A percentile compares a stretch with the other conserved stretches of the same genome.
phyloP scores from a whole-genome alignment of 2,888 invertebrate species.

The Junonia oenone region DNA sequence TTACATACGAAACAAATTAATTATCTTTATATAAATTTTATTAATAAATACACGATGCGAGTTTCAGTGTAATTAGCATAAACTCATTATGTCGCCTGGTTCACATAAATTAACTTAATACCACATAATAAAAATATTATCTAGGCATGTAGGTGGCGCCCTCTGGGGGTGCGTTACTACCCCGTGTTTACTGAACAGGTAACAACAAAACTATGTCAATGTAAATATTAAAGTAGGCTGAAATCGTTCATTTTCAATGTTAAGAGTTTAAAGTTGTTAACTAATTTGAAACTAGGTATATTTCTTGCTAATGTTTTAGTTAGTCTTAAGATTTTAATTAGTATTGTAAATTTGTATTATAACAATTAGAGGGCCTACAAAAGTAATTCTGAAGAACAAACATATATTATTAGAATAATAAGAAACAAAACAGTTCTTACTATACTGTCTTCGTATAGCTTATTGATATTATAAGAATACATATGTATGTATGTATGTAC shows the following conservation, averaged over 20 bases:
- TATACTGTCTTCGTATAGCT: too few relatives aligned
- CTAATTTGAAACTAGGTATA: too few relatives aligned
- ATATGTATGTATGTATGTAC: too few relatives aligned
- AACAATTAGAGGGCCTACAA: too few relatives aligned
- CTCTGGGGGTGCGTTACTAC: constrained; percentile 24
- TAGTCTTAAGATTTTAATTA: too few relatives aligned
- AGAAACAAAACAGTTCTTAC: too few relatives aligned
- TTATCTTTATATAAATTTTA: neutral
- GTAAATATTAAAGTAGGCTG: neutral
- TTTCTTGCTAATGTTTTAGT: too few relatives aligned
- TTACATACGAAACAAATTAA: constrained; percentile 1
- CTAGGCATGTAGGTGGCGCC: constrained; percentile 32
- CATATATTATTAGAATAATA: too few relatives aligned
- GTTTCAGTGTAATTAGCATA: constrained; percentile 63
- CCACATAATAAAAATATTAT: constrained; percentile 61
- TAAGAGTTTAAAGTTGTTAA: neutral
- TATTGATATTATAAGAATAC: too few relatives aligned
- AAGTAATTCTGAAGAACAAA: too few relatives aligned
- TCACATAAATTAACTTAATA: constrained; percentile 68
- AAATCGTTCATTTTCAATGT: neutral
- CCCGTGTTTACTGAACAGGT: constrained; percentile 14
- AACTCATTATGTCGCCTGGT: constrained; percentile 51
- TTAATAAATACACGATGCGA: constrained; percentile 39
- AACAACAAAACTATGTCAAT: neutral
- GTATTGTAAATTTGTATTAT: too few relatives aligned